Evolutionary conservation across 1,140 invertebrate species (phyloP).

Genomic region (Anoplolepis gracilipes): DNA sequence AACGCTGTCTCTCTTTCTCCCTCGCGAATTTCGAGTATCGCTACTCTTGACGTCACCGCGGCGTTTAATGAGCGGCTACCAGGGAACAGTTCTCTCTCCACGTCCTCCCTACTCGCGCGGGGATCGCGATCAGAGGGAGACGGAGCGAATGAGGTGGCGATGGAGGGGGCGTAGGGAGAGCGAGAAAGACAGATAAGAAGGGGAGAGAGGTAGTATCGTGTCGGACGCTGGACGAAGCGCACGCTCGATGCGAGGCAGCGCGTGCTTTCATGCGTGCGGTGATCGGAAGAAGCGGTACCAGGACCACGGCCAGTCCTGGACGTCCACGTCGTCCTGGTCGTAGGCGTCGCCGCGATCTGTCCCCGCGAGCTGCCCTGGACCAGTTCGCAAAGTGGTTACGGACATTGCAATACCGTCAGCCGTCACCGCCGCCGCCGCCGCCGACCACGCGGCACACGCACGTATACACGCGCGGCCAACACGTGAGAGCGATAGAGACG

Average conservation of each 20-base stretch:
- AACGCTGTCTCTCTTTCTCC: conserved; percentile 30
- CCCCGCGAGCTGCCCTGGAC: conserved; percentile 37
- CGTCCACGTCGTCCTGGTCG: conserved; percentile 57
- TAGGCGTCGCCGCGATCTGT: conserved; percentile 46
- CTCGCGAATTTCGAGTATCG: conserved; percentile 67
- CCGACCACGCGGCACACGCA: conserved; percentile 63
- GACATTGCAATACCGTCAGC: conserved; percentile 27
- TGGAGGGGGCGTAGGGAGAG: conserved; percentile 81
- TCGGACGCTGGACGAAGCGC: conserved; percentile 85
- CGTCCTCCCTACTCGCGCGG: conserved; percentile 37
- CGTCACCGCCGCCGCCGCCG: background rate
- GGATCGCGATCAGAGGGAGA: conserved; percentile 65
- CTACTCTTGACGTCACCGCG: conserved; percentile 73
- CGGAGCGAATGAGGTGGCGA: conserved; percentile 57
- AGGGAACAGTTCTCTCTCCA: conserved; percentile 52
- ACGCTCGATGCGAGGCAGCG: conserved; percentile 82
- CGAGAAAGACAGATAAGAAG: conserved; percentile 80
- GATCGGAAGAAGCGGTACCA: conserved; percentile 68
- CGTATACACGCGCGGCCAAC: conserved; percentile 26
- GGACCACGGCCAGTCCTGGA: conserved; percentile 65
- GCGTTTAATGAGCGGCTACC: conserved; percentile 77
- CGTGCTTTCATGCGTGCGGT: conserved; percentile 77
- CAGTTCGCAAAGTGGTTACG: conserved; percentile 66
- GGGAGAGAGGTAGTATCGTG: conserved; percentile 83
- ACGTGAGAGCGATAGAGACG: conserved; percentile 68